phyloP scores from a whole-genome alignment of 1,140 invertebrate genomes.

The Listronotus oregonensis region DNA sequence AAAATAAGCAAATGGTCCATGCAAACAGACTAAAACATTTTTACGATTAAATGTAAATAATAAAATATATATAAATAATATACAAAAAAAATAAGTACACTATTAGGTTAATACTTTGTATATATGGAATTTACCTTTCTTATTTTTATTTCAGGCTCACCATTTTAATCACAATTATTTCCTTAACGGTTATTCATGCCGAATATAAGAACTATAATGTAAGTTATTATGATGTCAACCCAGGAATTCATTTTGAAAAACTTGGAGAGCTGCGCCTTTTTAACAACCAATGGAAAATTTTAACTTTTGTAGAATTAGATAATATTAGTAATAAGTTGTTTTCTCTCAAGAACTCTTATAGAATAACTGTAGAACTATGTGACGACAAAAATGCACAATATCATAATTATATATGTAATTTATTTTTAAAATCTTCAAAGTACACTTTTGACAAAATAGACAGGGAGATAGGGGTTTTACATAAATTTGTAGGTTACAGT shows the following conservation, averaged over 20 bases:
- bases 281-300: slow-evolving; percentile 1
- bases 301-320: slow-evolving; percentile 5
- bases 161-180: no score
- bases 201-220: slow-evolving; percentile 6
- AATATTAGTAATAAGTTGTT: slow-evolving; percentile 11
- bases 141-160: no score
- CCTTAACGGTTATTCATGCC: no score
- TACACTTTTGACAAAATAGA: background rate
- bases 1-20: slow-evolving; percentile 12
- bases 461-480: background rate
- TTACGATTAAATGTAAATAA: background rate
- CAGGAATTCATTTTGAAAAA: slow-evolving; percentile 30
- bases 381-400: slow-evolving; percentile 5
- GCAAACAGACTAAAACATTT: slow-evolving; percentile 29
- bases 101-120: no score
- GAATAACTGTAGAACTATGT: slow-evolving; percentile 3
- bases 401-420: slow-evolving; percentile 1
- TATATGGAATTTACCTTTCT: no score
- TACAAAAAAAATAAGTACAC: no score
- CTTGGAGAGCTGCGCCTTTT: slow-evolving; percentile 11
- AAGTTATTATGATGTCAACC: slow-evolving; percentile 29
- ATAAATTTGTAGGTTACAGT: background rate
- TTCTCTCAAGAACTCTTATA: slow-evolving; percentile 10
- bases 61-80: no score
- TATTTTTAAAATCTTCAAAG: slow-evolving; percentile 8